Evolutionary conservation across 1,140 invertebrate genomes (phyloP).

Genomic region (Leptinotarsa texana): DNA sequence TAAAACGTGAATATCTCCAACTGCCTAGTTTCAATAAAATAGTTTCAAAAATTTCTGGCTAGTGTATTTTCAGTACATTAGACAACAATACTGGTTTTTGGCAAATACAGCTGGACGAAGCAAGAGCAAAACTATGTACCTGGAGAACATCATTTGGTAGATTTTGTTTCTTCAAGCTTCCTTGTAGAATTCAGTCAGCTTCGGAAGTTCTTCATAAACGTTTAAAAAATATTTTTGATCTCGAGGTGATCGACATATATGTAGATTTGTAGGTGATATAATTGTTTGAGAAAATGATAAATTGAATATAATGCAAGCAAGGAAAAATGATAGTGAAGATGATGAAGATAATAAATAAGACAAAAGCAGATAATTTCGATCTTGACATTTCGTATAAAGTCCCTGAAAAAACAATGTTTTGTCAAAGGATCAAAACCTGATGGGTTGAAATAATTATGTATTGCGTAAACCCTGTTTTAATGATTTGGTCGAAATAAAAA

Average conservation of each 20-base stretch:
- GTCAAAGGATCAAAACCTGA: too few species aligned
- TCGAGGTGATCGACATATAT: conserved; percentile 35
- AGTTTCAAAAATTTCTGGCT: conserved; percentile 38
- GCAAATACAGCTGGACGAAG: conserved; percentile 50
- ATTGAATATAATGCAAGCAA: too few species aligned
- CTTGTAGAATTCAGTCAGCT: conserved; percentile 45
- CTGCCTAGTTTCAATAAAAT: conserved; percentile 51
- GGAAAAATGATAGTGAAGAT: too few species aligned
- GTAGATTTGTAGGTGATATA: conserved; percentile 11
- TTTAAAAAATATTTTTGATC: conserved; percentile 31
- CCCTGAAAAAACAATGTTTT: too few species aligned
- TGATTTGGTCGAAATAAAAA: too few species aligned
- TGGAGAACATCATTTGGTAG: conserved; percentile 57
- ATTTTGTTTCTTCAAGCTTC: conserved; percentile 51
- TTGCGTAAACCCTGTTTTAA: too few species aligned
- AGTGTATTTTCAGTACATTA: neutral
- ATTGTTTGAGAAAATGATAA: too few species aligned
- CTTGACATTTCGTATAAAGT: too few species aligned
- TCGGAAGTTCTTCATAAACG: conserved; percentile 39
- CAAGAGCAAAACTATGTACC: conserved; percentile 53
- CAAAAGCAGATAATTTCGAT: too few species aligned
- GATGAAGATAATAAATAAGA: too few species aligned
- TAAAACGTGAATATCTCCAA: conserved; percentile 36
- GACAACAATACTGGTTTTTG: conserved; percentile 50
- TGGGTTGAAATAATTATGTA: too few species aligned